Conservation (phyloP, 53 echinoderm and acorn worm genomes). For the Apostichopus leukothele region DNA sequence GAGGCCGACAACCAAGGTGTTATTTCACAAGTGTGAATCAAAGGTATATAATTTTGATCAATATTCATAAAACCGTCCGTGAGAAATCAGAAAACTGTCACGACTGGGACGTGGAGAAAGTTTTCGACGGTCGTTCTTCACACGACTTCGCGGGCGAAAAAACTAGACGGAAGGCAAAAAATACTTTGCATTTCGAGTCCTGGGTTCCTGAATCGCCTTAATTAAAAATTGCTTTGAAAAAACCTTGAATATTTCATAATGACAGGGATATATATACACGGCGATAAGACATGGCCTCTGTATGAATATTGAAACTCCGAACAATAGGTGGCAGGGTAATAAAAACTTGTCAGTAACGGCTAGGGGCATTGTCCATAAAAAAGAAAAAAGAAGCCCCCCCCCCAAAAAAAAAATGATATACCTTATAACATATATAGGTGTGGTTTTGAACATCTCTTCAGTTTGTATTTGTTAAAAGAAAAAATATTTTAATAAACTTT, state of each 20-base stretch:
- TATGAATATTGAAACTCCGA: constrained; percentile 35
- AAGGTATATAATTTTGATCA: constrained; percentile 47
- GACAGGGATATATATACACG: background rate
- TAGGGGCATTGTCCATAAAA: background rate
- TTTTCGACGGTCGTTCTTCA: constrained; percentile 30
- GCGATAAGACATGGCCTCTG: background rate
- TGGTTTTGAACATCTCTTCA: background rate
- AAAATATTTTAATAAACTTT: too few relatives aligned
- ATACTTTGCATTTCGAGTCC: background rate
- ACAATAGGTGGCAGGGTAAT: constrained; percentile 40
- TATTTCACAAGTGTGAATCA: constrained; percentile 7
- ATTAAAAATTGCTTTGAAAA: background rate
- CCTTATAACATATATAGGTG: background rate
- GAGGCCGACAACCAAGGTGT: constrained; percentile 13
- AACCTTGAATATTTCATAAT: constrained; percentile 32
- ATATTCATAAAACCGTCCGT: constrained; percentile 44
- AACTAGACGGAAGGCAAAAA: background rate
- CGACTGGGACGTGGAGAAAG: background rate
- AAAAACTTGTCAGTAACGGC: constrained; percentile 8
- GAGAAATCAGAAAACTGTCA: constrained; percentile 28
- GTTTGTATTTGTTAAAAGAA: background rate
- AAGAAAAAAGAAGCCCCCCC: too few relatives aligned
- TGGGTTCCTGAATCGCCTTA: background rate
- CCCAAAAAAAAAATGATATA: too few relatives aligned
- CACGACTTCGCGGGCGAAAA: background rate